Base-by-base conservation (phyloP, 2,797 vertebrate genomes). In the Aeoliscus strigatus region DNA sequence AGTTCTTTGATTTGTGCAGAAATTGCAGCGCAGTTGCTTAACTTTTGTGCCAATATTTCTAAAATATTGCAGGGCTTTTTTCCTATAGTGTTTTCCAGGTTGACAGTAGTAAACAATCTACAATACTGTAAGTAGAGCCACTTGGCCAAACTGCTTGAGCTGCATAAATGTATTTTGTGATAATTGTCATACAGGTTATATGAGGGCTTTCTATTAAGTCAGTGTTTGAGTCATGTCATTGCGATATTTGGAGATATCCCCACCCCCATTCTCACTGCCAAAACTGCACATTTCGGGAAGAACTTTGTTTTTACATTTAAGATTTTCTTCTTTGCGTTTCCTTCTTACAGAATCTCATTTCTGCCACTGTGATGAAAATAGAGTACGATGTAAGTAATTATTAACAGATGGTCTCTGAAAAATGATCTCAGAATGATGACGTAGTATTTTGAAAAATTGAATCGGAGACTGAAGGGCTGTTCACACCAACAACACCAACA, bases 21-120 rank as follows among this genome's bases (percentile, higher is more conserved):
- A 61, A 62, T 56, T 27, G 44, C 75, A 65, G 51, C 39, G 56
- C 39, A 50, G 66, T 32, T 32, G 51, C 43, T 64, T 42, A 37
- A 76, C 43, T 46, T 51, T 35, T 31, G 66, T 69, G 77, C 67
- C 75, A 70, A 59, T 60, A 3, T 83, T 77, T 78, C 39, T 60
- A 47, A 64, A 55, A 27, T 26, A 38, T 2, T 59, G 47, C 66
- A 82, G 67, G 74, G 68, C 56, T 70, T 29, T n/a, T n/a, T n/a
- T 72, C 61, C 70, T 70, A 66, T 18, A 10, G 51, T 0, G 23
- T 65, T 52, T 21, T 67, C 46, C 39, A 62, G 39, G 39, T 60
- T 11, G 39, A 64, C 17, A 38, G 6, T 36, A 39, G 32, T 12
- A 47, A 35, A 31, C 38, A 66, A 43, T 14, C 17, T 33, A 17